Evolutionary conservation across 2,113 vertebrate genomes (phyloP).

Genomic region (Gymnocephalus cernua): DNA sequence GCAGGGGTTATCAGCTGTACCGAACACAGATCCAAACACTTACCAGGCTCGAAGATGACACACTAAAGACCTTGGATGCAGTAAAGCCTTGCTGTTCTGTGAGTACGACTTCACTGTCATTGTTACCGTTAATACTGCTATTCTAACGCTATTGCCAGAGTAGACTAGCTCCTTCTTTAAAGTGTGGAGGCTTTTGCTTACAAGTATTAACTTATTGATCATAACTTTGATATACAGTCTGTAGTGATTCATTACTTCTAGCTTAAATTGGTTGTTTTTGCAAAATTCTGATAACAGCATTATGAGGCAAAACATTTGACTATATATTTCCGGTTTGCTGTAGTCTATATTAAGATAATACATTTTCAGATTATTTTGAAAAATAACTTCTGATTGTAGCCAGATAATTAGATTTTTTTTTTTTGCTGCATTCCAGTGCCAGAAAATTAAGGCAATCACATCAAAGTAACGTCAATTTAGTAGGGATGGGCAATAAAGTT

Average conservation of each 20-base stretch:
- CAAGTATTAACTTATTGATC: background rate
- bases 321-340: background rate
- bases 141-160: background rate
- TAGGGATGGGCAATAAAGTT: background rate
- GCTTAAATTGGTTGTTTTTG: background rate
- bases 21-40: slow-evolving; percentile 62
- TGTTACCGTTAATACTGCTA: background rate
- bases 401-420: background rate
- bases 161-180: background rate
- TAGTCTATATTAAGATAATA: background rate
- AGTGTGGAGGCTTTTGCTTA: background rate
- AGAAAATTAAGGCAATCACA: background rate
- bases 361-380: background rate
- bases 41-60: slow-evolving; percentile 58
- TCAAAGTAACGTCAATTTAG: background rate
- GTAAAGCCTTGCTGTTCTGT: slow-evolving; percentile 3
- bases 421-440: background rate
- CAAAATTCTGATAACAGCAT: background rate
- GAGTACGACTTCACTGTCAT: background rate
- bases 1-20: slow-evolving; percentile 59
- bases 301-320: background rate
- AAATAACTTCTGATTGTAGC: background rate
- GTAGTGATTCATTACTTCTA: background rate
- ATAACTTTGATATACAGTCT: background rate
- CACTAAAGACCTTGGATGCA: slow-evolving; percentile 2